Conservation (phyloP, 2,113 vertebrate genomes). For the Barnardius zonarius region DNA sequence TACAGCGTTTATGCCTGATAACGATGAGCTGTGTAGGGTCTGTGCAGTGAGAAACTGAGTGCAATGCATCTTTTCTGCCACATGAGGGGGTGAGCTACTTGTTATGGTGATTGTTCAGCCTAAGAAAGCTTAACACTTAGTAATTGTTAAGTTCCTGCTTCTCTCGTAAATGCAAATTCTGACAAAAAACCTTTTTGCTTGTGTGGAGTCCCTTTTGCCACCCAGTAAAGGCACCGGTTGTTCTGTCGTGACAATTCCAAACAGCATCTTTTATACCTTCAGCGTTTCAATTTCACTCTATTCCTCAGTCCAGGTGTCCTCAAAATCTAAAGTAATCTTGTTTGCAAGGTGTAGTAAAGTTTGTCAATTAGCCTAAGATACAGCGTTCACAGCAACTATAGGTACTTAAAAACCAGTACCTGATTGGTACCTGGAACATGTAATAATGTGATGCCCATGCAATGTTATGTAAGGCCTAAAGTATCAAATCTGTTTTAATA, state of each 20-base stretch:
- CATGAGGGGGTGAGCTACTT: background rate
- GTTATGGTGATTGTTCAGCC: background rate
- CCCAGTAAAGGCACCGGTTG: rapidly evolving
- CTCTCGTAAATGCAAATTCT: background rate
- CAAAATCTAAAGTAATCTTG: background rate
- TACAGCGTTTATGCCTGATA: background rate
- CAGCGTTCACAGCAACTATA: background rate
- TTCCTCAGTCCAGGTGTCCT: background rate
- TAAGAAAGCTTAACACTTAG: background rate
- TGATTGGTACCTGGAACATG: rapidly evolving
- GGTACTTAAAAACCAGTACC: background rate
- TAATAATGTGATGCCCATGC: background rate
- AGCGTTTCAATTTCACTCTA: background rate
- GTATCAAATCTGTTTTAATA: no score
- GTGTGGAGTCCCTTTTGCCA: background rate
- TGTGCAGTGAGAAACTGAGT: background rate
- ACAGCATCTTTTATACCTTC: background rate
- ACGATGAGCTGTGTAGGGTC: rapidly evolving
- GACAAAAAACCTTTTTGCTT: background rate
- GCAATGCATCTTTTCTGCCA: background rate
- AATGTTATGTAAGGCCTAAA: background rate
- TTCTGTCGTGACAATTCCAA: background rate
- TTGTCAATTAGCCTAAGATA: background rate
- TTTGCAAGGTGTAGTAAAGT: background rate
- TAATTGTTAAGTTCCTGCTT: background rate